Evolutionary conservation across 2,797 vertebrate species (phyloP), one percentile per base, ranked within the genome.

Genomic region (Eurystomus glaucurus): DNA sequence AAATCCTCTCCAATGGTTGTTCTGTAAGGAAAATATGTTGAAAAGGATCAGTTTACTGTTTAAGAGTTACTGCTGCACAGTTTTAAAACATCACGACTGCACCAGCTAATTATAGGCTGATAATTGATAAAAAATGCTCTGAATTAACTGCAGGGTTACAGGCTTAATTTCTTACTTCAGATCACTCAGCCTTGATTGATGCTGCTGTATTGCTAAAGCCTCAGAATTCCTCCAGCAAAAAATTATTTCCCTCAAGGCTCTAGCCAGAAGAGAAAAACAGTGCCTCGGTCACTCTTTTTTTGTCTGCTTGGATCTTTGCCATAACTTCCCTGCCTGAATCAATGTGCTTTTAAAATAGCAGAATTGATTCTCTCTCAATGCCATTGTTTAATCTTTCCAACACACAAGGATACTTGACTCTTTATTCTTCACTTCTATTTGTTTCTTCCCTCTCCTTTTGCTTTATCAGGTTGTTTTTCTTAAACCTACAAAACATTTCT

Each of bases 331-430:
- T 86, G 64, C n/a, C 33, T 89, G 72, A 97, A 97, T 98, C 92
- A 97, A 95, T 94, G 86, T 66, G 60, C 88, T 97, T 37, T 98
- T 96, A 94, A 97, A 97, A 85, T 43, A 97, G 68, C 23, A 97
- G 72, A 90, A 97, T 90, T 96, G 95, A 96, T 97, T 97, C 57
- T 76, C 72, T 88, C 94, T 97, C 71, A 97, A 43, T 89, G 79
- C 11, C 50, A 39, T 95, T 98, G 85, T 95, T 97, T 97, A 91
- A 93, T 83, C 88, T 97, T 95, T 89, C 68, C 29, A 96, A 52
- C 50, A 90, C 50, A 95, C 31, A 93, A 52, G 45, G 28, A 46
- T 89, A 81, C 66, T 94, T 33, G 5, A 65, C 12, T 88, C 74
- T 88, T 95, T 96, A 77, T 83, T 92, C 33, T 43, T 57, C 69